Evolutionary conservation across 2,797 vertebrate genomes (phyloP), one percentile per base, ranked within the genome.

Genomic region (Odontamblyopus lacepedii): DNA sequence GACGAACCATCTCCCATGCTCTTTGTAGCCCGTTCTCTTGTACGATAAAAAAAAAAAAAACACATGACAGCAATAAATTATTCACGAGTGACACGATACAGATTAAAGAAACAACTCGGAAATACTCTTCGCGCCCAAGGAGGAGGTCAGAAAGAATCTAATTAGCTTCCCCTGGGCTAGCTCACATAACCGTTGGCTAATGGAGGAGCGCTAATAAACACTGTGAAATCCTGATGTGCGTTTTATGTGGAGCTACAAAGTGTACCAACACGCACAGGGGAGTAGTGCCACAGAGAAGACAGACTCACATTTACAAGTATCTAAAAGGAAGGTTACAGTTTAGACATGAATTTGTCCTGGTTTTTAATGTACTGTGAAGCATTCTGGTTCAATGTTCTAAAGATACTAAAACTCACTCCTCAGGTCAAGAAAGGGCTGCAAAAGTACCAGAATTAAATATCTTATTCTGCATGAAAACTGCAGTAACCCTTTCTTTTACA

Each of bases 1-100:
- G 2, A 38, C 1, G 5, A 57, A 72, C 26, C 32, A 59, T 76
- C 73, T 63, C 29, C 5, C n/a, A 80, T 81, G 61, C 78, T 76
- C 66, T 79, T 76, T 81, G 67, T 70, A 76, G 71, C 68, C 11
- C 9, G 44, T 27, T 63, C 41, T 41, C 48, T 61, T 29, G 27
- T 69, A 26, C 38, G 23, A 74, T 64, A 50, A 74, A 55, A 65
- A 82, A 65, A 82, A 65, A 82, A 29, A 26, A 4, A 56, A 70
- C 74, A 73, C 44, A 63, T 57, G 67, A 41, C 7, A 9, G 16
- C 23, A 5, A 56, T 72, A 6, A 75, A 78, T 76, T 72, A 63
- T 77, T 65, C 27, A 72, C 59, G 67, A 57, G 53, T 55, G 16
- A 67, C 8, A 73, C 55, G 19, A 44, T 67, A 30, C 50, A 59